phyloP scores from a whole-genome alignment of 2,888 invertebrate genomes.

The Xestia rhomboidea region DNA sequence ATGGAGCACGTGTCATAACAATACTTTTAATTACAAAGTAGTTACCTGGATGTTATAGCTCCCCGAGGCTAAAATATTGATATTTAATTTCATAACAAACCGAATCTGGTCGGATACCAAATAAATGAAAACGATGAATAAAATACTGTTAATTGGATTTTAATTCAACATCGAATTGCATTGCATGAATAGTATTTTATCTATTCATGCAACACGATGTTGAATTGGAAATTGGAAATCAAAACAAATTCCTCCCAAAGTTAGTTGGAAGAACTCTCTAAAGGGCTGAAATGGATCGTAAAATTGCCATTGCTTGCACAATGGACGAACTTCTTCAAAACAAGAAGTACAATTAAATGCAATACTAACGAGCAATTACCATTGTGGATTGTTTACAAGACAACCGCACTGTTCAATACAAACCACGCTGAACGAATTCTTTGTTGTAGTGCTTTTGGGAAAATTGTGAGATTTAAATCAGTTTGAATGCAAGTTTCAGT shows the following conservation, averaged over 20 bases:
- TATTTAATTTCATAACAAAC: conserved; percentile 2
- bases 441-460: neutral
- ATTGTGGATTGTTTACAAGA: conserved; percentile 33
- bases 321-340: conserved; percentile 36
- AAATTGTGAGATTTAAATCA: neutral
- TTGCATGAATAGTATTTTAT: no score
- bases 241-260: conserved; percentile 1
- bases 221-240: conserved; percentile 23
- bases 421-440: conserved; percentile 8
- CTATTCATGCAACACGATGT: neutral
- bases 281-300: conserved; percentile 30
- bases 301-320: conserved; percentile 33
- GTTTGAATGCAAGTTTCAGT: neutral
- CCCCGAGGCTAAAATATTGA: neutral
- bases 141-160: conserved; percentile 13
- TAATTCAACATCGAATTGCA: no score
- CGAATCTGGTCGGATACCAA: conserved; percentile 1
- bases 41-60: neutral
- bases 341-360: conserved; percentile 21
- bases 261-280: conserved; percentile 12
- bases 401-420: neutral
- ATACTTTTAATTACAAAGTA: conserved; percentile 1
- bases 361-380: conserved; percentile 29
- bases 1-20: neutral
- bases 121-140: conserved; percentile 13